Evolutionary conservation across 2,797 vertebrate genomes (phyloP), one percentile per base, ranked within the genome.

Genomic region (Myotis pilosus): DNA sequence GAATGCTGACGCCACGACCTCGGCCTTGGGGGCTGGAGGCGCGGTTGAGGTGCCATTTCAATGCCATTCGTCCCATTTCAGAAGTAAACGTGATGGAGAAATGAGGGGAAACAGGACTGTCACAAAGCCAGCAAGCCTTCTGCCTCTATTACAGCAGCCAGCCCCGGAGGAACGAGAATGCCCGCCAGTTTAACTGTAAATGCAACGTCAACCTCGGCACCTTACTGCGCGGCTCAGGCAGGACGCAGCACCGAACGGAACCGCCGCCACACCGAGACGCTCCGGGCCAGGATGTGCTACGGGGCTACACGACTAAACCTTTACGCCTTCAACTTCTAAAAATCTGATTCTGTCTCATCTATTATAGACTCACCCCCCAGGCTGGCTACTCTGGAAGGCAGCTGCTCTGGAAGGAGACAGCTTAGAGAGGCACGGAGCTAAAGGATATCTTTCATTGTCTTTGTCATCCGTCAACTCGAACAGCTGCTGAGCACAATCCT

Each of bases 371-470:
- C 82, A 87, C 55, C n/a, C 6, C 8, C 49, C 10, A 69, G 38
- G 41, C 17, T 72, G 57, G 81, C 23, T 17, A 51, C 60, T 12
- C 78, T 9, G 64, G 64, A 80, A 33, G 74, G 78, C 17, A n/a
- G 86, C 28, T 78, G 49, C 19, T 71, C 16, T 51, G 75, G 57
- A 69, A 68, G 30, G 47, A 94, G 57, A 66, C 11, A 2, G 2
- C 8, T 51, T 33, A 30, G 36, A 86, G 78, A 30, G 9, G 57
- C 23, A 57, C 11, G 76, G 1, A 51, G 28, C 53, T 92, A 97
- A 98, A 99, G 99, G 99, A 99, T 99, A 99, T 99, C 97, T 97
- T 41, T 98, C 98, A 85, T 99, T 99, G 41, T 98, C 98, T 62
- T 97, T 96, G 97, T 99, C 97, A 78, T 99, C 99, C 0, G 98